These are phyloP conservation scores for Caerostris extrusa DNA, from an alignment of 1,140 invertebrate species.

Conservation along the genomic window DNA sequence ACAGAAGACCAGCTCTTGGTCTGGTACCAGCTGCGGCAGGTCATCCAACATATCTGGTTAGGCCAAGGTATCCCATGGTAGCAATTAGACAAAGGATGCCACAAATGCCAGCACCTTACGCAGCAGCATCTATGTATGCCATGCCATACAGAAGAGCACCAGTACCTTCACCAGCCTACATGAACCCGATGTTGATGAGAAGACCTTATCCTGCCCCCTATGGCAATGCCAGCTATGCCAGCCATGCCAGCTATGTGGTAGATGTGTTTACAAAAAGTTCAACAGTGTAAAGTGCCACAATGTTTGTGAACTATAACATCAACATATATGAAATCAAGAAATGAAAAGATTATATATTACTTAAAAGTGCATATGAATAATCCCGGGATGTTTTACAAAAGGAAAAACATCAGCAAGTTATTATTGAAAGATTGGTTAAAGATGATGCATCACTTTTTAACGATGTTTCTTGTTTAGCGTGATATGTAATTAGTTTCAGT, in stretches of 20 bases:
- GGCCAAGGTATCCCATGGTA: conserved; percentile 5
- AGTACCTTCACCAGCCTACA: background rate
- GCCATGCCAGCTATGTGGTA: conserved; percentile 34
- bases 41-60: conserved; percentile 12
- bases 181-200: conserved; percentile 53
- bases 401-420: too few species aligned
- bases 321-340: too few species aligned
- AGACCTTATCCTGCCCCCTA: conserved; percentile 27
- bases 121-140: conserved; percentile 9
- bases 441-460: too few species aligned
- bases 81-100: conserved; percentile 33
- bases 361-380: too few species aligned
- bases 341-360: too few species aligned
- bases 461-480: too few species aligned
- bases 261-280: background rate
- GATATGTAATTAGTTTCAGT: too few species aligned
- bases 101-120: background rate
- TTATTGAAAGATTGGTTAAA: too few species aligned
- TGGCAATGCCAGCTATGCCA: background rate
- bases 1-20: background rate
- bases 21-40: conserved; percentile 9
- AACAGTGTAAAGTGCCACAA: background rate
- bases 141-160: conserved; percentile 50
- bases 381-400: too few species aligned
- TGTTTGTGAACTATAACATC: background rate